Evolutionary conservation across 2,888 invertebrate species (phyloP), one percentile per base, ranked within the genome.

Genomic region (Parnassius smintheus): DNA sequence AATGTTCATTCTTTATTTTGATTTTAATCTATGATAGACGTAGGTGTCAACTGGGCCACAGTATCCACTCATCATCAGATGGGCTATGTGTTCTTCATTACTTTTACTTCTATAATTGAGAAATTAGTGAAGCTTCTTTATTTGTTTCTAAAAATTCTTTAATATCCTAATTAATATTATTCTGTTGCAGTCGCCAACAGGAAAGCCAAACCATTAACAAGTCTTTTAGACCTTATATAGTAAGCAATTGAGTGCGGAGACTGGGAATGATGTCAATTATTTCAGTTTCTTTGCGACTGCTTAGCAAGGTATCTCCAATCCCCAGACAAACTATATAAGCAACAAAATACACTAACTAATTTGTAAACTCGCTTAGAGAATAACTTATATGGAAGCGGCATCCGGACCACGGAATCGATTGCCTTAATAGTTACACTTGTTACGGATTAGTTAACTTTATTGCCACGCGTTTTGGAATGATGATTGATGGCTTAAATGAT

Each of bases 191-290:
- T 25, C 18, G 51, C 66, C 61, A 8, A 18, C 44, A 61, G 46
- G 53, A 44, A 35, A 18, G 59, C 50, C 54, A 35, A 35, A 22
- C 58, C 65, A 35, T 45, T 54, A 56, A 54, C 45, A 52, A 54
- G 45, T 22, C 64, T 46, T 56, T 59, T 60, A 64, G 10, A 42
- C 67, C 68, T 42, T 68, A 66, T 68, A 66, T 58, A 65, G 49
- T 48, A 25, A 25, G 56, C 64, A 46, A 52, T 52, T 65, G 59
- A 62, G 59, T 61, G 63, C 49, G 68, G 64, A 48, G 61, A 59
- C 68, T 73, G 68, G 65, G 75, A 76, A 76, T 72, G 70, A 75
- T 77, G 77, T 75, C 77, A 78, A 71, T 78, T 74, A 75, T 71
- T 70, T 68, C 68, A 68, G 69, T 60, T 58, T 64, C 64, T 61